Evolutionary conservation across 2,888 invertebrate genomes (phyloP), one percentile per base, ranked within the genome.

Genomic region (Nebria salina): DNA sequence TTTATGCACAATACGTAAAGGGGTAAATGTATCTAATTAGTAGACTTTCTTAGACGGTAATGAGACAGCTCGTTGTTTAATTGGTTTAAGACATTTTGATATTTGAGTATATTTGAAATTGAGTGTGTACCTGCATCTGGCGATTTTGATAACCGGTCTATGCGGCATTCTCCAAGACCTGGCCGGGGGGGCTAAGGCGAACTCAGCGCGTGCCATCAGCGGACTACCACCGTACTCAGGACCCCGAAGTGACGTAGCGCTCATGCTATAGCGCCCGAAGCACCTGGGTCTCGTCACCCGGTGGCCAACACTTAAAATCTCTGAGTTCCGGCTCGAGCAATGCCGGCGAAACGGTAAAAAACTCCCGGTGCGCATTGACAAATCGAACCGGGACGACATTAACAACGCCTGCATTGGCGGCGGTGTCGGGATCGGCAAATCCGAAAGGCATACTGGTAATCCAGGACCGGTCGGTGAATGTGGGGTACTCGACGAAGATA

Each of bases 71-170:
- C n/a, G n/a, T n/a, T n/a, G n/a, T 20, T 20, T 20, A 20, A 20
- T 20, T 20, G 20, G 20, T 20, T 43, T 43, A 9, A 43, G 43
- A 43, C 1, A 43, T 8, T 43, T 43, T 9, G 43, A 6, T 43
- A 9, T 43, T 9, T 8, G 1, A 9, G 6, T 43, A 9, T 9
- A 1, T 43, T 43, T 9, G 9, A 43, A 43, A 8, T 43, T 43
- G 43, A 43, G 20, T 20, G 20, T 20, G 20, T 20, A 20, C 0
- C 90, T 90, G 84, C 90, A 90, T 83, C 89, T 89, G 73, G 90
- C 90, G 75, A 90, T 83, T 85, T 90, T 90, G 26, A 90, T 90
- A 64, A 90, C 87, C 20, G 90, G 90, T 15, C 90, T 85, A 84
- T 90, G 90, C 0, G 90, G 90, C 0, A 90, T 89, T 11, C 89